Evolutionary conservation across 2,113 vertebrate species (phyloP).

Genomic region (Pteruthius melanotis): DNA sequence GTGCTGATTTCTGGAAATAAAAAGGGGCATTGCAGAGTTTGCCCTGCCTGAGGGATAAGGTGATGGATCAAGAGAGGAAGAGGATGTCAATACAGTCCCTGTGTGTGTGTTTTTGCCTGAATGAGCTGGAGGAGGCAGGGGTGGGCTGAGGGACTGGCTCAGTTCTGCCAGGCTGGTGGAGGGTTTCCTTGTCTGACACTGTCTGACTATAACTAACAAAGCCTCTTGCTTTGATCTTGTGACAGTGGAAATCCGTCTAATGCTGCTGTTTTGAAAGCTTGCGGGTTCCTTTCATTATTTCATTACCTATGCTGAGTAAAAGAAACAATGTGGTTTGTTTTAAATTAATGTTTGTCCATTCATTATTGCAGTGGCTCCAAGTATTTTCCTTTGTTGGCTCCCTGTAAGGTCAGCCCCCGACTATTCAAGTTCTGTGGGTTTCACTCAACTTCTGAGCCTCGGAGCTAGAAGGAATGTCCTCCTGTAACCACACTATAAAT

Average conservation of each 20-base stretch:
- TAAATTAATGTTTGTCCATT: conserved; percentile 56
- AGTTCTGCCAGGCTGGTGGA: not conserved
- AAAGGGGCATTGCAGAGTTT: not conserved
- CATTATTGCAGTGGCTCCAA: not conserved
- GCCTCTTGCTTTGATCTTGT: conserved; percentile 61
- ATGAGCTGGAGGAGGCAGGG: not conserved
- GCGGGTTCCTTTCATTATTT: conserved; percentile 57
- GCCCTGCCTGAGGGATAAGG: not conserved
- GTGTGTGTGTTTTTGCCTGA: not conserved
- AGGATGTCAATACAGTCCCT: not conserved
- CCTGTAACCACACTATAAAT: conserved; percentile 39
- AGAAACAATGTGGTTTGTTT: conserved; percentile 64
- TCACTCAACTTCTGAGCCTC: conserved; percentile 19
- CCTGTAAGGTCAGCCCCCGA: conserved; percentile 26
- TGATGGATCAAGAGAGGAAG: not conserved
- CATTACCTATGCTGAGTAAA: conserved; percentile 41
- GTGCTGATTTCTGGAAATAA: not conserved
- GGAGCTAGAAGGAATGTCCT: conserved; percentile 25
- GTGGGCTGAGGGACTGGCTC: not conserved
- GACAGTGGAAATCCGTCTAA: conserved; percentile 47
- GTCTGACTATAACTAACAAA: conserved; percentile 34
- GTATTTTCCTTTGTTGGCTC: not conserved
- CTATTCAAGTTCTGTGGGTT: conserved; percentile 24
- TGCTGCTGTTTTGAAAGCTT: conserved; percentile 32
- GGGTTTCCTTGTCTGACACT: conserved; percentile 17